These are phyloP conservation scores for Chloropsis hardwickii DNA, from an alignment of 2,113 vertebrate species.

Conservation along the genomic window DNA sequence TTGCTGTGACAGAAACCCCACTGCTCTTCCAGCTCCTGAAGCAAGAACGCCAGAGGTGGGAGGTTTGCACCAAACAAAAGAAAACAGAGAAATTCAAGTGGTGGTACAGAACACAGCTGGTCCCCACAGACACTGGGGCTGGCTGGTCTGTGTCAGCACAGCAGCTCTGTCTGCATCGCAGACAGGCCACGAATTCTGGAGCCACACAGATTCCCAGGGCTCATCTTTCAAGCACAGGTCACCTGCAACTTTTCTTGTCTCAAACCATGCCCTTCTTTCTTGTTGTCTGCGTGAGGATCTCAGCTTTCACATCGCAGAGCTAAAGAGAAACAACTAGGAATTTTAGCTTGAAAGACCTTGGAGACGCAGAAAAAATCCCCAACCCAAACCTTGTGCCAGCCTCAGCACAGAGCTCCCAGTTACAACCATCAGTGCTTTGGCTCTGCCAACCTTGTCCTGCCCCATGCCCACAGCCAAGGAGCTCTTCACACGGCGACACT, in stretches of 20 bases:
- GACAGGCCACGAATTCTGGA: not conserved
- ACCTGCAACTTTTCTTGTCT: not conserved
- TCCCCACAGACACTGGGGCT: not conserved
- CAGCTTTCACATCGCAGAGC: not conserved
- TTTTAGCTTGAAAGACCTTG: not conserved
- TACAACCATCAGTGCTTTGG: not conserved
- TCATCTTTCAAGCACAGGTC: not conserved
- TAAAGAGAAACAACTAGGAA: not conserved
- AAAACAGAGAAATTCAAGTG: not conserved
- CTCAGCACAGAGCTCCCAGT: not conserved
- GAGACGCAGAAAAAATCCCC: not conserved
- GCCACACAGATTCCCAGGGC: not conserved
- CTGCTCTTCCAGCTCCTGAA: not conserved
- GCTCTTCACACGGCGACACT: too few species aligned
- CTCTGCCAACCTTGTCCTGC: not conserved
- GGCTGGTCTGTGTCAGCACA: not conserved
- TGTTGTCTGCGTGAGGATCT: not conserved
- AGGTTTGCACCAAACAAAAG: not conserved
- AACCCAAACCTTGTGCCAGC: not conserved
- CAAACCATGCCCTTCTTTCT: not conserved
- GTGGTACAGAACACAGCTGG: not conserved
- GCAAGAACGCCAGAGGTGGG: not conserved
- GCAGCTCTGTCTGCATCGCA: not conserved
- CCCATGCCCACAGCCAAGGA: not conserved
- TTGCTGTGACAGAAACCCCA: not conserved